A percentile compares a stretch with the other conserved stretches of the same genome.
Evolutionary conservation across 2,888 invertebrate species (phyloP).

Genomic region (Elegia similella): DNA sequence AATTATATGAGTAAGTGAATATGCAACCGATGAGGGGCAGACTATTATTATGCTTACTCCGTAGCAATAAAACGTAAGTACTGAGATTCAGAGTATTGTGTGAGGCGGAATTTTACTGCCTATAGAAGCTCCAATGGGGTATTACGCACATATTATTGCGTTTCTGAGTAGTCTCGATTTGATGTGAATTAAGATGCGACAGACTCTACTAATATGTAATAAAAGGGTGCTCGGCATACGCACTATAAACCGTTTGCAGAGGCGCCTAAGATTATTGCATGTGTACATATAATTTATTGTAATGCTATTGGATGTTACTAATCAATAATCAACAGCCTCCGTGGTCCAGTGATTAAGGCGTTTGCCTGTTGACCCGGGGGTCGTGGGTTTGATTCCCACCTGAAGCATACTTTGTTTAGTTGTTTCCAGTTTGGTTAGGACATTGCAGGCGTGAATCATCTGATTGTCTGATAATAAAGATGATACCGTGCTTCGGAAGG

Average conservation of each 20-base stretch:
- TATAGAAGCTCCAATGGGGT: constrained; percentile 17
- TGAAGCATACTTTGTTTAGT: too few relatives aligned
- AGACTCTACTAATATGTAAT: neutral
- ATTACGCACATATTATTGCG: constrained; percentile 14
- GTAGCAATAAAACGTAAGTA: constrained; percentile 44
- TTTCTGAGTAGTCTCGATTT: neutral
- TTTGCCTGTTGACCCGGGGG: too few relatives aligned
- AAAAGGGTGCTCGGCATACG: neutral
- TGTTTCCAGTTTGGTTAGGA: too few relatives aligned
- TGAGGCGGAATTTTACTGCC: constrained; percentile 28
- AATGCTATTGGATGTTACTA: too few relatives aligned
- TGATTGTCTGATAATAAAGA: too few relatives aligned
- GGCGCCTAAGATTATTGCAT: neutral
- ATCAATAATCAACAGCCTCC: too few relatives aligned
- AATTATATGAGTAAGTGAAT: constrained; percentile 55
- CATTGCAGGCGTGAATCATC: too few relatives aligned
- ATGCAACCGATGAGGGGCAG: constrained; percentile 44
- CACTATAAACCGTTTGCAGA: neutral
- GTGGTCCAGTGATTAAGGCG: too few relatives aligned
- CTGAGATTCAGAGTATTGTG: constrained; percentile 33
- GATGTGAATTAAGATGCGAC: constrained; percentile 13
- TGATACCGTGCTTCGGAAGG: too few relatives aligned
- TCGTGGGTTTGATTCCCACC: too few relatives aligned
- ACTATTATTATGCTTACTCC: constrained; percentile 43
- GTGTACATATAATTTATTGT: too few relatives aligned